These are phyloP conservation scores for Archilochus colubris DNA, from an alignment of 2,113 vertebrate species.

Conservation along the genomic window DNA sequence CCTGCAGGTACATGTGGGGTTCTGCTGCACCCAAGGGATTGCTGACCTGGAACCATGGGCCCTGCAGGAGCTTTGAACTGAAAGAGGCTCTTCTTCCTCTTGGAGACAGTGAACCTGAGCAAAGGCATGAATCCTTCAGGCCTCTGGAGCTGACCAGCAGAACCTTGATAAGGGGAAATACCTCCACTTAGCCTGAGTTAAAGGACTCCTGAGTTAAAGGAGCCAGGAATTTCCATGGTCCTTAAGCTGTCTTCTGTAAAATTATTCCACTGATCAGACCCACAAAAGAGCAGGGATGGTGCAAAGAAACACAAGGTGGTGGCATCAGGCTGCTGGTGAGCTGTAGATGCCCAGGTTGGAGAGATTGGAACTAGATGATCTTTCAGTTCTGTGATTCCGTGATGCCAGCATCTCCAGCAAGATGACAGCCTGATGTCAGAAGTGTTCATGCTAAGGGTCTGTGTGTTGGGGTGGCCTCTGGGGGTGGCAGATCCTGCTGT, in stretches of 20 bases:
- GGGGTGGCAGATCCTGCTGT: not conserved
- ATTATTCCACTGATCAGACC: not conserved
- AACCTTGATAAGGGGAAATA: not conserved
- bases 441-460: not conserved
- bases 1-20: not conserved
- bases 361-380: too few relatives aligned
- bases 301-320: not conserved
- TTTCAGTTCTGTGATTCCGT: too few relatives aligned
- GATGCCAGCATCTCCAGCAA: not conserved
- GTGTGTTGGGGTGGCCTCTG: not conserved
- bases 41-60: not conserved
- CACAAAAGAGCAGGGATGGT: not conserved
- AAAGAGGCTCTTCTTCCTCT: not conserved
- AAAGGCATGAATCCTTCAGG: not conserved
- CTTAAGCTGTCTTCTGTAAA: not conserved
- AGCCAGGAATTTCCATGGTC: not conserved
- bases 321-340: not conserved
- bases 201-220: not conserved
- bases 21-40: not conserved
- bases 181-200: not conserved
- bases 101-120: not conserved
- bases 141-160: not conserved
- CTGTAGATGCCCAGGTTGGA: not conserved
- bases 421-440: not conserved
- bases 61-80: not conserved